Evolutionary conservation across 1,140 invertebrate genomes (phyloP), one percentile per base, ranked within the genome.

Genomic region (Zaprionus nigranus): DNA sequence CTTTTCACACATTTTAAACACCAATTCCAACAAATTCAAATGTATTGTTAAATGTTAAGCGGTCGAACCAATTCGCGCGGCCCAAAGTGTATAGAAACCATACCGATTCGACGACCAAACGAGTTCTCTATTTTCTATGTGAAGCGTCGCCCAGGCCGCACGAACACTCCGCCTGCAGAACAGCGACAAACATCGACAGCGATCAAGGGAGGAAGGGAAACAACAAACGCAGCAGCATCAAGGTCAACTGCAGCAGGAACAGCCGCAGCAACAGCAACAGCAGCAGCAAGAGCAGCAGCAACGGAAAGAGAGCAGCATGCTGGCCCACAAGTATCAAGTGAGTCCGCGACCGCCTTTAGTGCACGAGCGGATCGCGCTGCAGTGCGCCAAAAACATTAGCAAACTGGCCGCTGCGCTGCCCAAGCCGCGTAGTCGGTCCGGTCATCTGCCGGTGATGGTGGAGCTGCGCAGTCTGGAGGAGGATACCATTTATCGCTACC

Each of bases 1-100:
- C 70, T 72, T 72, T 75, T 84, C 81, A 88, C 84, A 88, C 84
- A 84, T 90, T 88, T 90, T 88, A 77, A 90, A 87, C 84, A 88
- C 85, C 84, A 75, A 69, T 67, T 79, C 77, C 54, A 88, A 81
- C 78, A 88, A 90, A 88, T 88, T 88, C 69, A 82, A 86, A 86
- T 87, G 83, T 86, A 77, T 82, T 73, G 69, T 81, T 69, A 82
- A 75, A 49, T 69, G 63, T 86, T 69, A 75, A 86, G 65, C 63
- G 78, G 78, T 78, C 82, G 69, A 82, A 64, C 56, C 43, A 81
- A 73, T 76, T 82, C 26, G 49, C 71, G 68, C 68, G 79, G 67
- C 82, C 65, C 63, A 67, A 46, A 81, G 82, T 80, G 67, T 71
- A 69, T 67, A 71, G 56, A 79, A 68, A 34, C 68, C 38, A 56